Conservation (phyloP, 2,888 invertebrate species). For the Teleogryllus oceanicus region DNA sequence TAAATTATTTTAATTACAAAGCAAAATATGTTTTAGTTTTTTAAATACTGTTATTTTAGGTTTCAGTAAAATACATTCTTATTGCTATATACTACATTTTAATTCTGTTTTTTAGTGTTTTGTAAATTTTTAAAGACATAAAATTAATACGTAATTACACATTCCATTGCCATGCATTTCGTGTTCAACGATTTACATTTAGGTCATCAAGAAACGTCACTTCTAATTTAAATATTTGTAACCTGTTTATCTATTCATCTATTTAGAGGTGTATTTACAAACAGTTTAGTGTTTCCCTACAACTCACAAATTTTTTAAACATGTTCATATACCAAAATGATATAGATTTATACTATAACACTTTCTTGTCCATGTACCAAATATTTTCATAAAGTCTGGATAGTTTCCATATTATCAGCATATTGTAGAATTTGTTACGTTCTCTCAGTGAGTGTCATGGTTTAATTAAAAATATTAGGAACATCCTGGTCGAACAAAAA, state of each 20-base stretch:
- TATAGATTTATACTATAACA: slow-evolving; percentile 6
- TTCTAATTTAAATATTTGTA: slow-evolving; percentile 4
- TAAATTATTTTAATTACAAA: slow-evolving; percentile 7
- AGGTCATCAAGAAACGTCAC: slow-evolving; percentile 12
- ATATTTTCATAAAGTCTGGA: neutral
- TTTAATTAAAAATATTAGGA: neutral
- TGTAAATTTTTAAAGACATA: slow-evolving; percentile 10
- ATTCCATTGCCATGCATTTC: slow-evolving; percentile 18
- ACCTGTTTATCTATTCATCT: slow-evolving; percentile 12
- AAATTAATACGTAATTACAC: slow-evolving; percentile 6
- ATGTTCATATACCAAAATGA: slow-evolving; percentile 18
- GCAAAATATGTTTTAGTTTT: neutral
- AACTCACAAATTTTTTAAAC: neutral
- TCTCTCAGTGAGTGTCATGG: slow-evolving; percentile 6
- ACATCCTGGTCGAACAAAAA: neutral
- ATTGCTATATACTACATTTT: slow-evolving; percentile 18
- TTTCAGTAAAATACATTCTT: slow-evolving; percentile 18
- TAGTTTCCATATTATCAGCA: neutral
- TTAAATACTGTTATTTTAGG: slow-evolving; percentile 18
- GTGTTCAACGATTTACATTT: slow-evolving; percentile 11
- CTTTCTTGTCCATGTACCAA: slow-evolving; percentile 4
- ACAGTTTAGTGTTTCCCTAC: slow-evolving; percentile 18
- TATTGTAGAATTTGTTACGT: neutral
- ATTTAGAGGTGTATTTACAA: slow-evolving; percentile 18
- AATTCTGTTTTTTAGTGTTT: neutral